These are phyloP conservation scores for Proteles cristata DNA, from an alignment of 2,113 vertebrate species.

Conservation along the genomic window DNA sequence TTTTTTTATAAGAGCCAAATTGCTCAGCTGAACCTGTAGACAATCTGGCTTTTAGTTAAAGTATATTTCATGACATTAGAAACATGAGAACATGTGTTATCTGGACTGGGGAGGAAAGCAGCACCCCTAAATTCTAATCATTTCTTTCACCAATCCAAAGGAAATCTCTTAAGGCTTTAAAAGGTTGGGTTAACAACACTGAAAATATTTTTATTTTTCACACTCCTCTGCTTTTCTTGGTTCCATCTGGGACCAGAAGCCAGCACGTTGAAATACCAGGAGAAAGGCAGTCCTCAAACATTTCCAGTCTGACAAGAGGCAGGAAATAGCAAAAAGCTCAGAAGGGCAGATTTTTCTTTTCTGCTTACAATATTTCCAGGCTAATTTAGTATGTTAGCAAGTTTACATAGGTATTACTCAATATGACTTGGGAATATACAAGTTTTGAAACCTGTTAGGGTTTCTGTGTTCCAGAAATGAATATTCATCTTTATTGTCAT, in stretches of 20 bases:
- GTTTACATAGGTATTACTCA: conserved; percentile 37
- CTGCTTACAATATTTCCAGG: conserved; percentile 46
- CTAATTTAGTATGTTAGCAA: conserved; percentile 56
- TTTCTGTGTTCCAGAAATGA: not conserved
- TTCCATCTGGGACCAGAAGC: conserved; percentile 82
- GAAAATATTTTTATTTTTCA: conserved; percentile 84
- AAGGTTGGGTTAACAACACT: conserved; percentile 81
- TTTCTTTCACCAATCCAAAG: conserved; percentile 70
- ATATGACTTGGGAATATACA: conserved; percentile 3
- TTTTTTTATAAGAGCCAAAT: not conserved
- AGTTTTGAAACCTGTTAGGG: not conserved
- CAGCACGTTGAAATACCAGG: conserved; percentile 74
- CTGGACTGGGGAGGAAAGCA: conserved; percentile 32
- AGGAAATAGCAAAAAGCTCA: conserved; percentile 72
- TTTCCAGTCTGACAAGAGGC: conserved; percentile 62
- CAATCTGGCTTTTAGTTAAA: conserved; percentile 54
- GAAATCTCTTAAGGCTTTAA: conserved; percentile 77
- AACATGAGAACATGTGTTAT: conserved; percentile 55
- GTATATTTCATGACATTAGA: conserved; percentile 51
- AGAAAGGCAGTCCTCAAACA: conserved; percentile 71
- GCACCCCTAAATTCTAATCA: conserved; percentile 68
- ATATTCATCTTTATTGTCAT: not conserved
- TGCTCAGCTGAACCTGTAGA: not conserved
- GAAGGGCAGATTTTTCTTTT: conserved; percentile 61
- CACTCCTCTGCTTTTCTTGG: conserved; percentile 81